Percentiles rank a stretch among this genome's conserved stretches.
Evolutionary conservation across 2,888 invertebrate species (phyloP).

Genomic region (Ptilodon capucinus): DNA sequence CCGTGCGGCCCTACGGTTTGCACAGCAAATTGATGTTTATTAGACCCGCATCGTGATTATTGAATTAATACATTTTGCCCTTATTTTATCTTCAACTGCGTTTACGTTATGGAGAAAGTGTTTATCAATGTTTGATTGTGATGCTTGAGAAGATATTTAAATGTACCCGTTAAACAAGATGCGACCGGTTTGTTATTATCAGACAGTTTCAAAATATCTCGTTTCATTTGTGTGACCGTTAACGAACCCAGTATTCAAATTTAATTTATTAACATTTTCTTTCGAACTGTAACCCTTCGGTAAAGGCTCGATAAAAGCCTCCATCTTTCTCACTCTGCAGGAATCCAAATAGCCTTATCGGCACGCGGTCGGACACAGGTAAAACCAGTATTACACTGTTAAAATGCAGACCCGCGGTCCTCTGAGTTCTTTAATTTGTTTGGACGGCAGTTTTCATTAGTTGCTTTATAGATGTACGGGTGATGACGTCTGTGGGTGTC

Average conservation of each 20-base stretch:
- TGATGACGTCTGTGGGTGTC: conserved; percentile 55
- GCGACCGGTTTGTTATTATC: conserved; percentile 25
- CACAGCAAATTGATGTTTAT: conserved; percentile 39
- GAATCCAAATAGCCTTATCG: conserved; percentile 79
- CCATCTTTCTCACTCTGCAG: conserved; percentile 75
- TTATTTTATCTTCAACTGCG: conserved; percentile 23
- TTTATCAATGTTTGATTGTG: conserved; percentile 10
- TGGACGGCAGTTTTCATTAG: conserved; percentile 61
- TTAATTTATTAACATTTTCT: conserved; percentile 65
- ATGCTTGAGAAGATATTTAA: conserved; percentile 7
- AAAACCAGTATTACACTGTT: conserved; percentile 70
- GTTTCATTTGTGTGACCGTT: conserved; percentile 49
- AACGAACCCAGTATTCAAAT: conserved; percentile 68
- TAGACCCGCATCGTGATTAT: conserved; percentile 23
- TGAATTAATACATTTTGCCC: conserved; percentile 36
- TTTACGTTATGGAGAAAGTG: conserved; percentile 45
- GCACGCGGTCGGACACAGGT: conserved; percentile 70
- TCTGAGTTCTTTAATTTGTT: conserved; percentile 50
- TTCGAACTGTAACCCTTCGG: conserved; percentile 47
- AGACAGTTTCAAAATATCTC: conserved; percentile 18
- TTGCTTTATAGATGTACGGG: conserved; percentile 63
- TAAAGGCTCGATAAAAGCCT: conserved; percentile 60
- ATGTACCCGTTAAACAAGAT: conserved; percentile 10
- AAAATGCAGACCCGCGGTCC: conserved; percentile 47
- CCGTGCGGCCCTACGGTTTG: conserved; percentile 30